A percentile compares a stretch with the other conserved stretches of the same genome.
Evolutionary conservation across 2,113 vertebrate species (phyloP).

Genomic region (Rhea pennata): DNA sequence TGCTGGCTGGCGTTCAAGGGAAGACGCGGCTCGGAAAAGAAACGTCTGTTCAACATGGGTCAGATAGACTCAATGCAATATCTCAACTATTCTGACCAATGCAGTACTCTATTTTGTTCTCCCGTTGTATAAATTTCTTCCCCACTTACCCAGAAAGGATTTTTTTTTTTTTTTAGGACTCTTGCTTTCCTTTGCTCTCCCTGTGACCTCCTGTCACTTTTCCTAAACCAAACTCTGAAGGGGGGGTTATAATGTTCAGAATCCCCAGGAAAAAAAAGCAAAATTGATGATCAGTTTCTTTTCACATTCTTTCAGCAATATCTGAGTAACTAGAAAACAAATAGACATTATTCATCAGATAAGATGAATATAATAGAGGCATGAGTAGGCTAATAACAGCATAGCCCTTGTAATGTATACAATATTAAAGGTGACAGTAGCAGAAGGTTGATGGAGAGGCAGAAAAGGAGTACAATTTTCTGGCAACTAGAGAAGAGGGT

Average conservation of each 20-base stretch:
- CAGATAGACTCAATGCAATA: neutral
- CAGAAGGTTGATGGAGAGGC: neutral
- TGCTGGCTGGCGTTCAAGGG: neutral
- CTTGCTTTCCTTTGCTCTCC: neutral
- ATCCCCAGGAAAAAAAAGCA: neutral
- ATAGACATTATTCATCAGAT: neutral
- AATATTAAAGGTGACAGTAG: neutral
- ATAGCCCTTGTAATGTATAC: accelerated
- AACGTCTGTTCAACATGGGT: neutral
- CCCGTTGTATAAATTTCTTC: accelerated
- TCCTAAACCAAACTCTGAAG: neutral
- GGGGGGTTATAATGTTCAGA: neutral
- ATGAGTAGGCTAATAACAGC: neutral
- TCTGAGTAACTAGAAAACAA: neutral
- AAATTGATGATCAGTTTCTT: neutral
- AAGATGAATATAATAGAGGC: neutral
- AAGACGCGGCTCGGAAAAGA: neutral
- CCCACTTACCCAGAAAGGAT: neutral
- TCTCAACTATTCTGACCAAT: neutral
- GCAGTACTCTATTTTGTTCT: neutral
- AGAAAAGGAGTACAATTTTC: neutral
- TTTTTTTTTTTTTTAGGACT: neutral
- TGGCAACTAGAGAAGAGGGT: neutral
- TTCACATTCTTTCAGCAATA: neutral
- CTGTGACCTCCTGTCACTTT: neutral